Base-by-base conservation (phyloP, 2,888 invertebrate species). In the Deilephila elpenor region DNA sequence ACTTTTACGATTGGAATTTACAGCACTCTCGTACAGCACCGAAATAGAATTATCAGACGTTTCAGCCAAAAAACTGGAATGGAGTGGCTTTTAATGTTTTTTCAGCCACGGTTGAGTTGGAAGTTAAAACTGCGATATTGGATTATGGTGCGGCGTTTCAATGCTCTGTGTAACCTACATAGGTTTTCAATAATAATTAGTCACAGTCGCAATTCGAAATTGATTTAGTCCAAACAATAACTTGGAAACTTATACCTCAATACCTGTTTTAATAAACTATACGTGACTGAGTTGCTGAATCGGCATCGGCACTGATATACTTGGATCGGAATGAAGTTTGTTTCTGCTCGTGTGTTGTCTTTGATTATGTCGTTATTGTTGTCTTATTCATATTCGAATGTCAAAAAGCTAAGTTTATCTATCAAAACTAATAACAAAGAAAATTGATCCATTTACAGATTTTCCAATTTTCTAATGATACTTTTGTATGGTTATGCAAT, bases 41-140 rank as follows among this genome's bases (percentile, higher is more conserved):
- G 78, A 86, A 90, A 90, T 89, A 84, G 84, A 89, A 88, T 90
- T 90, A 90, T 87, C 89, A 84, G 83, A 78, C 82, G 84, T 85
- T 89, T 82, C 82, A 79, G 80, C 79, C 79, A 84, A 85, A 64
- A 88, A 88, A 88, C 83, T 84, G 83, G 83, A 84, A 75, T 79
- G 79, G 80, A 89, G 85, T 87, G 86, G 86, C 82, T 89, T 89
- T 88, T 86, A 87, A 83, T 83, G 82, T 79, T 83, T 87, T 87
- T 85, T 82, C 80, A 80, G 79, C 78, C 78, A 79, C 79, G 75
- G 76, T 75, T 74, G 79, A 82, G 82, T 80, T 82, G 78, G 84
- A 84, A 82, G 81, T 82, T 86, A 76, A 84, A 83, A 77, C 76
- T 74, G 67, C 78, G 75, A 75, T 83, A 84, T 84, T 84, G 80